Evolutionary conservation across 2,888 invertebrate species (phyloP), one percentile per base, ranked within the genome.

Genomic region (Rhimphoctona megacephalus): DNA sequence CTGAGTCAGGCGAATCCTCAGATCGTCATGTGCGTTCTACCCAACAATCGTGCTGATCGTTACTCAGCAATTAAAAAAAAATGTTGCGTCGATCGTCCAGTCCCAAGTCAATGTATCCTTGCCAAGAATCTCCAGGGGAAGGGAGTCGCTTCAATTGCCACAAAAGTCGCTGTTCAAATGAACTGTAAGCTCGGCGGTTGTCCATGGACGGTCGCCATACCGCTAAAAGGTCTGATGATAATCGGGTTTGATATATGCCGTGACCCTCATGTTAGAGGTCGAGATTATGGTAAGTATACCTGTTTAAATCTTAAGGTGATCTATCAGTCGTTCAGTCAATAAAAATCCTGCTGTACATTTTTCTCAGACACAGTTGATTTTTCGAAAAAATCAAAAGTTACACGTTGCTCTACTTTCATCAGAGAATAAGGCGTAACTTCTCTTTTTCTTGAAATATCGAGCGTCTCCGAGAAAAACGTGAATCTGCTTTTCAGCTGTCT

Each of bases 111-210:
- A 91, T 95, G 96, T 0, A 94, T 96, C 0, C 67, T 94, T 0
- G 88, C 90, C 0, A 96, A 96, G 61, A 97, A 96, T 82, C 93
- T 97, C 87, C 94, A 95, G 0, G 73, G 72, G 0, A 97, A 96
- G 92, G 95, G 95, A 5, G 94, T 96, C 0, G 96, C 97, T 96
- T 97, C 97, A 0, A 97, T 99, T 66, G 98, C 98, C 0, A 98
- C 98, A 0, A 99, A 99, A 95, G 96, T 99, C 0, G 98, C 97
- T 0, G 97, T 99, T 25, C 99, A 99, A 93, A 96, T 99, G 89
- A 98, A 98, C 93, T 98, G 98, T 91, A 99, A 99, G 95, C 94
- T 99, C 52, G 98, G 99, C 30, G 99, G 99, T 0, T 97, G 97
- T 0, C 98, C 98, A 0, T 99, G 99, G 99, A 95, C 96, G 1